A percentile compares a stretch with the other conserved stretches of the same genome.
These are phyloP conservation scores for Megamerina dolium DNA, from an alignment of 2,888 invertebrate species.

Conservation along the genomic window DNA sequence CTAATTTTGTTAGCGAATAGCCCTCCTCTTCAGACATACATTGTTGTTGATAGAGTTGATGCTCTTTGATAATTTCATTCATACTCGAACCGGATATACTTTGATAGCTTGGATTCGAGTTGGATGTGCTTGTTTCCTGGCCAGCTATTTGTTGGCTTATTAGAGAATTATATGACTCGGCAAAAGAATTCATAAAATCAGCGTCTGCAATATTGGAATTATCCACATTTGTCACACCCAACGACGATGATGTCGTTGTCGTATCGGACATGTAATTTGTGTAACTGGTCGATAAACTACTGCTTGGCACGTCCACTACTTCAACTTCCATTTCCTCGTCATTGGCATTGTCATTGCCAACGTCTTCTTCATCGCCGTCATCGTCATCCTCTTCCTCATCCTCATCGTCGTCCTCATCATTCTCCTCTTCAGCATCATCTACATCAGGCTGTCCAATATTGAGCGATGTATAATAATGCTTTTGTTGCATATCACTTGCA, in stretches of 20 bases:
- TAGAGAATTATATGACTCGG: conserved; percentile 46
- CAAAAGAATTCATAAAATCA: conserved; percentile 38
- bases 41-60: conserved; percentile 43
- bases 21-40: conserved; percentile 41
- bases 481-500: not conserved
- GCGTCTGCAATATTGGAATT: not conserved
- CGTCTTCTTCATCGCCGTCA: conserved; percentile 13
- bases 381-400: conserved; percentile 5
- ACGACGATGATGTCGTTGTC: too few relatives aligned
- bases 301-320: not conserved
- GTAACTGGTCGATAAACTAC: not conserved
- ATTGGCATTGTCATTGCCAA: conserved; percentile 5
- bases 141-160: conserved; percentile 25
- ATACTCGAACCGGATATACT: conserved; percentile 24
- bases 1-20: conserved; percentile 45
- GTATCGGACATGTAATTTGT: conserved; percentile 4
- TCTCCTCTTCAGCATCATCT: conserved; percentile 5
- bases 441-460: not conserved
- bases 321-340: conserved; percentile 1
- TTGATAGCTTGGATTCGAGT: conserved; percentile 18
- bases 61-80: conserved; percentile 40
- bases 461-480: not conserved
- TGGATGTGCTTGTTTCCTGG: conserved; percentile 17
- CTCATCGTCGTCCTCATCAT: conserved; percentile 14
- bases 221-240: too few relatives aligned